These are phyloP conservation scores for Mesoclemmys tuberculata DNA, from an alignment of 2,113 vertebrate species.

Conservation along the genomic window DNA sequence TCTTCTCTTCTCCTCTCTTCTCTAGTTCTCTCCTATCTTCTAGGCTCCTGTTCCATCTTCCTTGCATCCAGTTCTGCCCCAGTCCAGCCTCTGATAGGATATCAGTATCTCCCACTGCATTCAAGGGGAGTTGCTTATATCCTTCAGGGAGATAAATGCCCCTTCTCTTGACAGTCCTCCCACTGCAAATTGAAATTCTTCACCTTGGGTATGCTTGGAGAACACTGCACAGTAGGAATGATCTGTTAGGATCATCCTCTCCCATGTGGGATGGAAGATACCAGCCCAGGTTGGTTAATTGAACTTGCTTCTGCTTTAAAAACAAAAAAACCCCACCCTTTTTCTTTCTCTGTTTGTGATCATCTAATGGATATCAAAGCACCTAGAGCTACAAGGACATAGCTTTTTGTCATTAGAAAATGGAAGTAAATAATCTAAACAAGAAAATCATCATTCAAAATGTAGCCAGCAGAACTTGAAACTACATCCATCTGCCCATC, in stretches of 20 bases:
- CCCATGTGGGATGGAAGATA: accelerated
- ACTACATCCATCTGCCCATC: background rate
- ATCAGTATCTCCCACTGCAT: accelerated
- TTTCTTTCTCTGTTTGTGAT: background rate
- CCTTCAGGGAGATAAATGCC: background rate
- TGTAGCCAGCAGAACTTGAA: background rate
- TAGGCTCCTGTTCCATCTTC: background rate
- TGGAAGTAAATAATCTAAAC: background rate
- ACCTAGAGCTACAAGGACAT: background rate
- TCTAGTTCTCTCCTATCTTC: accelerated
- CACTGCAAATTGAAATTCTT: background rate
- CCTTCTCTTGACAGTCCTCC: background rate
- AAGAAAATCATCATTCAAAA: accelerated
- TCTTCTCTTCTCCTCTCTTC: background rate
- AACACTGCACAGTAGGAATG: accelerated
- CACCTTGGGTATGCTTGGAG: background rate
- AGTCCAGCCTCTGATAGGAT: background rate
- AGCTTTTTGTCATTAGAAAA: background rate
- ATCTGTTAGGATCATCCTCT: background rate
- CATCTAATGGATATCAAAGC: background rate
- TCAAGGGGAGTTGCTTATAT: background rate
- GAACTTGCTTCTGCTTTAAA: background rate
- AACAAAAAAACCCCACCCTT: background rate
- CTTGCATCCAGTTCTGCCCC: background rate
- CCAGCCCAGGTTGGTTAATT: background rate